Base-by-base conservation (phyloP, 1,140 invertebrate species). In the Drepana arcuata region DNA sequence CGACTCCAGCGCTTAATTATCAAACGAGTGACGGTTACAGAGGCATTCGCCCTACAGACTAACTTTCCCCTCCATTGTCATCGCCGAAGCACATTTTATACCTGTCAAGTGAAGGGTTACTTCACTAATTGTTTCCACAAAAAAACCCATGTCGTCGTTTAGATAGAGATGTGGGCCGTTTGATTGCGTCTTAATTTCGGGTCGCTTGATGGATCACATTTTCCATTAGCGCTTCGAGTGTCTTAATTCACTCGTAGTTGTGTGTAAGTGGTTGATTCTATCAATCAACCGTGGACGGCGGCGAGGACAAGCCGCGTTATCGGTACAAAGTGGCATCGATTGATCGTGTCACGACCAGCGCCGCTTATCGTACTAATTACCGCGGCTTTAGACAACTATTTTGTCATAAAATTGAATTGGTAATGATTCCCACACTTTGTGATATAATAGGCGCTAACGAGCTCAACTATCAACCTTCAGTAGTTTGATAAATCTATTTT, bases 171-270 rank as follows among this genome's bases (percentile, higher is more conserved):
- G 49, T 48, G 39, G 31, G 37, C 48, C 40, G 47, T 60, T 51
- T 39, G 60, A 59, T 61, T 58, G 23, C 57, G 48, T 66, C 63
- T 71, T 66, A 68, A 77, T 78, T 74, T 69, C 56, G 39, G 52
- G 43, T 36, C 45, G 42, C 67, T 70, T 79, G 65, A 77, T 69
- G 68, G 62, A 79, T 77, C 67, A 74, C 67, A 55, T 60, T 54
- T 58, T 64, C 75, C 75, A 80, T 80, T 80, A 80, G 64, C 51
- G 62, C 16, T 35, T 52, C 42, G 53, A 49, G 44, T 52, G 65
- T 62, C 67, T 73, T 61, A 62, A 58, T 62, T 52, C 50, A 36
- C 40, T 33, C 41, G 31, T 65, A 64, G 57, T 55, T 49, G 43
- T 48, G 46, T 57, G 55, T 73, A 71, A 80, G 64, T 70, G 71